Evolutionary conservation across 2,888 invertebrate genomes (phyloP), one percentile per base, ranked within the genome.

Genomic region (Alloplasta piceator): DNA sequence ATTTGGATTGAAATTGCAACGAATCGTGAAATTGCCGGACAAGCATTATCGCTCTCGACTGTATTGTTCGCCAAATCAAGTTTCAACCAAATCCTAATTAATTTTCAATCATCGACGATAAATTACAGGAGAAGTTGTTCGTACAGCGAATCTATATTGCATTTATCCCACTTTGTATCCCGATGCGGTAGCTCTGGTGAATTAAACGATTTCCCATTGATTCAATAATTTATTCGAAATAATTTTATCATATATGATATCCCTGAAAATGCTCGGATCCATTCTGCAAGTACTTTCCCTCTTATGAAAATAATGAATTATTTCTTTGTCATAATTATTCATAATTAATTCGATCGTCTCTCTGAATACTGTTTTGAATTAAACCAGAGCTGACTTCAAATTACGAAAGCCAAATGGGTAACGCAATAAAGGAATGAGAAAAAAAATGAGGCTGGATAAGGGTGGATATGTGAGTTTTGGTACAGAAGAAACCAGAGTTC

Each of bases 71-170:
- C 12, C 1, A 26, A 67, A 72, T 72, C 55, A 46, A 48, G 36
- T 73, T 73, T 14, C 55, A 7, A 16, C 16, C 55, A 16, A 46
- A 41, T 63, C 7, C 50, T 43, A 81, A 80, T 80, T 68, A 77
- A 70, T 73, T 77, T 80, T 73, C 73, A 50, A 80, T 77, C 64
- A 81, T 66, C 68, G 64, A 68, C 52, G 16, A 58, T 70, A 46
- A 66, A 74, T 74, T 60, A 77, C 46, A 14, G 3, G 39, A 46
- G 16, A 9, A 26, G 38, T 46, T n/a, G 41, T 61, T 60, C 26
- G 58, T 67, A 60, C 43, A 66, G 26, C 43, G 43, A 61, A 48
- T 64, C 38, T 38, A 12, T 43, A 12, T 1, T 16, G 14, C 39
- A n/a, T n/a, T 9, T 10, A 50, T 6, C 5, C 50, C 50, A 6